A percentile compares a stretch with the other conserved stretches of the same genome.
Evolutionary conservation across 2,888 invertebrate species (phyloP).

Genomic region (Gisinianus flammeolus): DNA sequence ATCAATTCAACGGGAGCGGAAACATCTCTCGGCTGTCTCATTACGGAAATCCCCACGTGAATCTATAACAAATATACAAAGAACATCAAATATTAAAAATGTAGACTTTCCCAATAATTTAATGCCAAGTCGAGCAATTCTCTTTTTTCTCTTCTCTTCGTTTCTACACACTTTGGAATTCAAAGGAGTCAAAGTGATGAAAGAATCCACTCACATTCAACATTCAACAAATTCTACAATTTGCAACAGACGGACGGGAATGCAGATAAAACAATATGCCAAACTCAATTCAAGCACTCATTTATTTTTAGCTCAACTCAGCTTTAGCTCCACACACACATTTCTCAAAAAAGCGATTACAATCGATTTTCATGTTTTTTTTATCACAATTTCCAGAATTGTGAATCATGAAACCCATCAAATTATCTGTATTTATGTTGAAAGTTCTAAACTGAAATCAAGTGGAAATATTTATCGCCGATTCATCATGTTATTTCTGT

Average conservation of each 20-base stretch:
- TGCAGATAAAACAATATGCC: neutral
- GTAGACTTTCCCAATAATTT: too few species aligned
- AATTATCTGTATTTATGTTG: too few species aligned
- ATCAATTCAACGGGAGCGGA: neutral
- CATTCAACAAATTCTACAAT: neutral
- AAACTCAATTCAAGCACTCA: neutral
- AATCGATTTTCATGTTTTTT: too few species aligned
- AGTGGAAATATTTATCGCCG: too few species aligned
- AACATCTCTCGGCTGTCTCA: neutral
- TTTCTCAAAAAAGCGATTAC: too few species aligned
- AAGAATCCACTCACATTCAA: neutral
- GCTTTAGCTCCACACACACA: neutral
- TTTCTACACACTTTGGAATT: neutral
- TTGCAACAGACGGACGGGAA: neutral
- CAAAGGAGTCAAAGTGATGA: neutral
- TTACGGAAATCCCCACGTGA: neutral
- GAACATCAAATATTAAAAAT: neutral
- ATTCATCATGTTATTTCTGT: too few species aligned
- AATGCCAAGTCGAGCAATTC: too few species aligned
- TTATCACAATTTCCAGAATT: too few species aligned
- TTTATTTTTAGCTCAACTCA: neutral
- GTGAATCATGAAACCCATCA: too few species aligned
- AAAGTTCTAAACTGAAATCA: too few species aligned
- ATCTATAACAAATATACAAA: neutral
- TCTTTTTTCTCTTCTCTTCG: neutral